A percentile compares a stretch with the other conserved stretches of the same genome.
phyloP scores from a whole-genome alignment of 2,113 vertebrate species.

The Syngnathus scovelli region DNA sequence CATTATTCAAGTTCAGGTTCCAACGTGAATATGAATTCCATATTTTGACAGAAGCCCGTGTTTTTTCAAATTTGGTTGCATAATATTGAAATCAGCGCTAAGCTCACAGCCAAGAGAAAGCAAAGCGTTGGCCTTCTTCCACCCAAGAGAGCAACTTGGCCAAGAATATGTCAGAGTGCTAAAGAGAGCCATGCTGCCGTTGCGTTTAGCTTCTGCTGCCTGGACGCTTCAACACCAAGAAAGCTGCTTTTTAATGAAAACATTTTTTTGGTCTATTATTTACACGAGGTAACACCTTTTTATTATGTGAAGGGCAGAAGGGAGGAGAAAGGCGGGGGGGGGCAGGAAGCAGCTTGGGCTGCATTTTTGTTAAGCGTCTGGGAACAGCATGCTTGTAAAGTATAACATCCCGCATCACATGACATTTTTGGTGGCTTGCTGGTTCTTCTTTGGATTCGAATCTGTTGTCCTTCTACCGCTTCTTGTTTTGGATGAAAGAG shows the following conservation, averaged over 20 bases:
- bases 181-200: constrained; percentile 66
- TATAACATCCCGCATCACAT: constrained; percentile 45
- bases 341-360: constrained; percentile 23
- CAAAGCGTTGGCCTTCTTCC: constrained; percentile 68
- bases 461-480: constrained; percentile 1
- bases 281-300: constrained; percentile 39
- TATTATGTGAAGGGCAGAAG: constrained; percentile 17
- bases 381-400: constrained; percentile 68
- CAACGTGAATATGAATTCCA: constrained; percentile 50
- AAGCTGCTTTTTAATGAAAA: constrained; percentile 45
- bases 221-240: constrained; percentile 62
- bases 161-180: constrained; percentile 72
- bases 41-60: constrained; percentile 44
- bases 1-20: constrained; percentile 49
- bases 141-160: constrained; percentile 57
- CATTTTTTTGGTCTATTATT: constrained; percentile 51
- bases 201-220: constrained; percentile 64
- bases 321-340: not conserved
- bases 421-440: constrained; percentile 36
- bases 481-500: constrained; percentile 31
- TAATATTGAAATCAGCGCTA: constrained; percentile 61
- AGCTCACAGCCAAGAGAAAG: constrained; percentile 57
- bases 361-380: constrained; percentile 62
- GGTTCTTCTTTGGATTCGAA: constrained; percentile 23
- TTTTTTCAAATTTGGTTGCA: constrained; percentile 62